Evolutionary conservation across 2,888 invertebrate species (phyloP), one percentile per base, ranked within the genome.

Genomic region (Noctua comes): DNA sequence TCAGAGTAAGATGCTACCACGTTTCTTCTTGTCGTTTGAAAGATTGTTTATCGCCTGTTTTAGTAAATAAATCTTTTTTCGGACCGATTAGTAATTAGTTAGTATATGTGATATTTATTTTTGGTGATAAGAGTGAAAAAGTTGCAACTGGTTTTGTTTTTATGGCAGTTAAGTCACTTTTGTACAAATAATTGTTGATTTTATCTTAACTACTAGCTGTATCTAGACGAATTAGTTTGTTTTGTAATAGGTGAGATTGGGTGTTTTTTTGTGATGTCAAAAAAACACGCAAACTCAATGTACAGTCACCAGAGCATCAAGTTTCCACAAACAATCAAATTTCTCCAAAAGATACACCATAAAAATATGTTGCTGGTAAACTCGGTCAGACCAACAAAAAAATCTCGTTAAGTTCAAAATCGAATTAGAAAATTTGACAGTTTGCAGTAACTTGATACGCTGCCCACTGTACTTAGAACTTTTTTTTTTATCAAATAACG

Each of bases 1-100:
- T 91, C 86, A 84, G 88, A 88, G 86, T 88, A 89, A 88, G 88
- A 88, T 86, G 93, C 92, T 91, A 92, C 92, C 89, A 88, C 79
- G 84, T 82, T 88, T 91, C 40, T 90, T 88, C 87, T 79, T 48
- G 65, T 80, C 69, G 81, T 87, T 87, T 85, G 77, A 87, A 88
- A 90, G 81, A 73, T 86, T 91, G 92, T 91, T 91, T 92, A 91
- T 91, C 88, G 86, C 86, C 86, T 83, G 84, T 80, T 88, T 87
- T 80, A 43, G 88, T 88, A 86, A 88, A 88, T 88, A 83, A 82
- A 82, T 85, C 59, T 83, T 73, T 80, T 87, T 84, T 85, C 64
- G 66, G 74, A 78, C 24, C 51, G 24, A 73, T 82, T 75, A 46
- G 24, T 82, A 77, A 84, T 82, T 79, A 57, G 73, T 77, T 65